Percentiles rank a stretch among this genome's conserved stretches.
These are phyloP conservation scores for Dendrophyllia cribrosa DNA, from an alignment of 64 coral and sea anemone genomes.

Conservation along the genomic window DNA sequence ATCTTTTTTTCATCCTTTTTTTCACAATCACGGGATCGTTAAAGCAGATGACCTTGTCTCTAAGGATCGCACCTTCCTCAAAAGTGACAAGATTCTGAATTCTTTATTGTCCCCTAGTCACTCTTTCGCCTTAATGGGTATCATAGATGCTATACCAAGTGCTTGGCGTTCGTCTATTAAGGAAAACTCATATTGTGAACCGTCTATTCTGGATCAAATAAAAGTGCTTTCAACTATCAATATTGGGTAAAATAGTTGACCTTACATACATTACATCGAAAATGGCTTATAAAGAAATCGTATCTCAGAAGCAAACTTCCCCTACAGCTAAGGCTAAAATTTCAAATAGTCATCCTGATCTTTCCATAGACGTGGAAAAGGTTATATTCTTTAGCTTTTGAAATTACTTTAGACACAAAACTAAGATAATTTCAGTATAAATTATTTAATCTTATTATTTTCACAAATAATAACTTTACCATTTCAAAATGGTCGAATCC, in stretches of 20 bases:
- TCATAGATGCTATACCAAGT: constrained; percentile 27
- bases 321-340: not conserved
- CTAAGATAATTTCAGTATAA: constrained; percentile 1
- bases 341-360: not conserved
- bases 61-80: not conserved
- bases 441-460: not conserved
- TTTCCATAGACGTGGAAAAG: not conserved
- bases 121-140: not conserved
- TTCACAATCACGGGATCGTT: too few relatives aligned
- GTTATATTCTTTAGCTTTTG: constrained; percentile 19
- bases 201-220: constrained; percentile 5
- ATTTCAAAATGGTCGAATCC: constrained; percentile 6
- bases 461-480: not conserved
- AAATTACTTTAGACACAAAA: constrained; percentile 1
- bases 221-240: not conserved
- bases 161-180: constrained; percentile 18
- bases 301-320: not conserved
- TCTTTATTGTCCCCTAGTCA: not conserved
- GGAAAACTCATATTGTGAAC: constrained; percentile 4
- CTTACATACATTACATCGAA: not conserved
- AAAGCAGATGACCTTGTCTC: constrained; percentile 9
- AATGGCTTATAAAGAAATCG: not conserved
- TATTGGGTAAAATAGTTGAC: not conserved
- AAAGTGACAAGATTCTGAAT: constrained; percentile 26
- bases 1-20: constrained; percentile 7